These are phyloP conservation scores for Macrosteles quadrilineatus DNA, from an alignment of 1,140 invertebrate species.

Conservation along the genomic window DNA sequence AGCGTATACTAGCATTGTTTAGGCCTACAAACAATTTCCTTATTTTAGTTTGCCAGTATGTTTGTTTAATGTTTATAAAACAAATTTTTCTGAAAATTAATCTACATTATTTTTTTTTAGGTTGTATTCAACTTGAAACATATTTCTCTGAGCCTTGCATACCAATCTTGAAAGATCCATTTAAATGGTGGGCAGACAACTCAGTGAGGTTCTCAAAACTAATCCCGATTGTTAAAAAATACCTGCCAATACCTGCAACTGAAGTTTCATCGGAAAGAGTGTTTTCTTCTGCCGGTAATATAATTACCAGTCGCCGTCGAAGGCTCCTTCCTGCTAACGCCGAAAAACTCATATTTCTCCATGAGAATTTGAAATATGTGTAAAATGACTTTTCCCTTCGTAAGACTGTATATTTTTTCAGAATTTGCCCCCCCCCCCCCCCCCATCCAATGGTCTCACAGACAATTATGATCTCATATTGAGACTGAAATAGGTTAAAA, in stretches of 20 bases:
- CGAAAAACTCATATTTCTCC: conserved; percentile 34
- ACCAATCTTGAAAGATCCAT: background rate
- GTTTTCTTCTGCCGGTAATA: background rate
- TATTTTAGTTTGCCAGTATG: background rate
- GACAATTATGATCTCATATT: too few species aligned
- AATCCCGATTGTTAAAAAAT: background rate
- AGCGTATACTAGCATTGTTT: background rate
- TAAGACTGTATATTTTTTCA: too few species aligned
- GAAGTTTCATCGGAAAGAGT: background rate
- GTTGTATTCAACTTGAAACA: background rate
- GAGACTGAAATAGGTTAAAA: too few species aligned
- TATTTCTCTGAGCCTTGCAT: background rate
- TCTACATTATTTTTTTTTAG: background rate
- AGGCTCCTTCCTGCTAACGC: conserved; percentile 33
- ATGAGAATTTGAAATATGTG: conserved; percentile 25
- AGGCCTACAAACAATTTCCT: too few species aligned
- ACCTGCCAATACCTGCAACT: conserved; percentile 4
- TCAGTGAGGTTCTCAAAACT: background rate
- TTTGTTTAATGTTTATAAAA: background rate
- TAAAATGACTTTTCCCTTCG: too few species aligned
- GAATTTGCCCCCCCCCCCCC: too few species aligned
- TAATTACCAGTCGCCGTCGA: conserved; percentile 28
- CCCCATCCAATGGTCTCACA: too few species aligned
- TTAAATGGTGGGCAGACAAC: background rate
- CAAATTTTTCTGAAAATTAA: background rate